A percentile compares a stretch with the other conserved stretches of the same genome.
Evolutionary conservation across 2,797 vertebrate genomes (phyloP).

Genomic region (Typhlichthys eigenmanni): DNA sequence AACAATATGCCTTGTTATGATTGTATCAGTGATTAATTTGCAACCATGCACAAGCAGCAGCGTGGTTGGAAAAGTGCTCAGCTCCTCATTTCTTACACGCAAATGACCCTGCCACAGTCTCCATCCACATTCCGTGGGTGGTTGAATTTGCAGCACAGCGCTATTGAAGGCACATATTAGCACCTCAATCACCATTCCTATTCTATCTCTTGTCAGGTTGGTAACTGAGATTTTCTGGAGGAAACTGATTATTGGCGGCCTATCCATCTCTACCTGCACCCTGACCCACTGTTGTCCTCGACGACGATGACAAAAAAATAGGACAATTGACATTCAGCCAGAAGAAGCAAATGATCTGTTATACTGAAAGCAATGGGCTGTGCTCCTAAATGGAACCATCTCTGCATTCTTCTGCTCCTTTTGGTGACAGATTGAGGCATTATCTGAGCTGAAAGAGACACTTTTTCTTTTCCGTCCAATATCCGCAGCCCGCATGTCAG

Average conservation of each 20-base stretch:
- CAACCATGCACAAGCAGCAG: background rate
- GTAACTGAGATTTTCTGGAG: conserved; percentile 36
- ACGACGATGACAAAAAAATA: conserved; percentile 15
- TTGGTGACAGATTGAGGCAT: conserved; percentile 58
- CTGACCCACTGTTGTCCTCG: conserved; percentile 14
- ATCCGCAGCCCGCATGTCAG: conserved; percentile 29
- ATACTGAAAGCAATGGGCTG: conserved; percentile 39
- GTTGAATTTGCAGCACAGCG: background rate
- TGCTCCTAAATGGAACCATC: conserved; percentile 38
- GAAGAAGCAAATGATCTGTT: conserved; percentile 12
- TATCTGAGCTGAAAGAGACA: conserved; percentile 54
- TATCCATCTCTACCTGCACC: conserved; percentile 30
- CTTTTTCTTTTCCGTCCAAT: conserved; percentile 53
- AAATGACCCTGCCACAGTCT: conserved; percentile 14
- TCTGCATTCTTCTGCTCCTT: conserved; percentile 36
- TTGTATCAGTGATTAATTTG: background rate
- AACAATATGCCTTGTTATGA: conserved; percentile 15
- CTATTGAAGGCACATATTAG: conserved; percentile 17
- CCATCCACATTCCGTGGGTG: conserved; percentile 3
- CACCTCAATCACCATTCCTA: conserved; percentile 9
- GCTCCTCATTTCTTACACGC: conserved; percentile 11
- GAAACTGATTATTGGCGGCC: conserved; percentile 30
- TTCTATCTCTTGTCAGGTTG: conserved; percentile 13
- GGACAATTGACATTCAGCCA: conserved; percentile 38
- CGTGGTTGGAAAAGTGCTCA: conserved; percentile 9